Evolutionary conservation across 2,113 vertebrate species (phyloP).

Genomic region (Zootoca vivipara): DNA sequence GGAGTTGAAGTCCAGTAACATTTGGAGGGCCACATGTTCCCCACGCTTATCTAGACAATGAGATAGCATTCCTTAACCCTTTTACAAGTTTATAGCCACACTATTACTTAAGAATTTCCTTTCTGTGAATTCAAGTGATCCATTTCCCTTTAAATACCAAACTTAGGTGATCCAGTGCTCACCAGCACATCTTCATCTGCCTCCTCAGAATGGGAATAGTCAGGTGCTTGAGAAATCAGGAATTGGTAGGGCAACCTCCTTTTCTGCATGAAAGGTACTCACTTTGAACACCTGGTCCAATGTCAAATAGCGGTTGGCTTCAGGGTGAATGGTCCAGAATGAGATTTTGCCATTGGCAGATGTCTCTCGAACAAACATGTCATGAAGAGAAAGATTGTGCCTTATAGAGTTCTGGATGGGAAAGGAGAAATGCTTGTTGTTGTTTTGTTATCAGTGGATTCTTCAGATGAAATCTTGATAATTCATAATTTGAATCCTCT

Average conservation of each 20-base stretch:
- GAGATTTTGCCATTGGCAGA: constrained; percentile 88
- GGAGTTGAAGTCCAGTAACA: too few relatives aligned
- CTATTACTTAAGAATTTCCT: neutral
- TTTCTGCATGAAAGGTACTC: constrained; percentile 27
- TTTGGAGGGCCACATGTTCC: too few relatives aligned
- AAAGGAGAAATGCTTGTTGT: constrained; percentile 5
- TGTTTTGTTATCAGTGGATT: neutral
- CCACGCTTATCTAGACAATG: too few relatives aligned
- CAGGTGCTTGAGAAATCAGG: neutral
- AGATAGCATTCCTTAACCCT: too few relatives aligned
- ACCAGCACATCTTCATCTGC: neutral
- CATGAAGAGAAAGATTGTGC: constrained; percentile 94
- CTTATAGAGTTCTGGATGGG: constrained; percentile 91
- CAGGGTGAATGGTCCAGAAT: constrained; percentile 95
- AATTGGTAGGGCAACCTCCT: neutral
- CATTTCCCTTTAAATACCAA: too few relatives aligned
- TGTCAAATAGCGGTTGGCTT: constrained; percentile 90
- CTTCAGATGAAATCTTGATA: neutral
- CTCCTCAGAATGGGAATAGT: neutral
- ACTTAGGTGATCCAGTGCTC: too few relatives aligned
- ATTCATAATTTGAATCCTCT: neutral
- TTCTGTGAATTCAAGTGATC: neutral
- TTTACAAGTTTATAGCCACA: neutral
- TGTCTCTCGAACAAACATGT: constrained; percentile 92
- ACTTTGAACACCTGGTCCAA: constrained; percentile 95